Conservation (phyloP, 1,140 invertebrate species). For the Ooceraea biroi region DNA sequence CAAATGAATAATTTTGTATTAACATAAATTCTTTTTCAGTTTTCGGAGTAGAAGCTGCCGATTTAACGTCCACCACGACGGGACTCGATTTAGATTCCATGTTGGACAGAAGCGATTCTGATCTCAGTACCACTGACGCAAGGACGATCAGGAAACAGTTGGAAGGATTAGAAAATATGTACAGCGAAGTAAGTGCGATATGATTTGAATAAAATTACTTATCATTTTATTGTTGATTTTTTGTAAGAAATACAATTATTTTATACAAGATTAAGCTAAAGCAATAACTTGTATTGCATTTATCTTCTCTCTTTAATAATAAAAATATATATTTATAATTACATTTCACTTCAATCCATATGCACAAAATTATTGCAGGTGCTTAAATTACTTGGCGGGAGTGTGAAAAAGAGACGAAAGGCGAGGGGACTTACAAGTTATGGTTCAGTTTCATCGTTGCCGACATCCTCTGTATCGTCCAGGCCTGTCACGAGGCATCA, state of each 20-base stretch:
- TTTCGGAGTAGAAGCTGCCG: constrained; percentile 90
- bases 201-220: constrained; percentile 6
- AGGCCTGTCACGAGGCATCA: constrained; percentile 88
- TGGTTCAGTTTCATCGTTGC: constrained; percentile 93
- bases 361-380: constrained; percentile 86
- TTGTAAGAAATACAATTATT: not conserved
- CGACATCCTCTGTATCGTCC: constrained; percentile 92
- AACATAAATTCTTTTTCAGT: constrained; percentile 81
- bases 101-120: constrained; percentile 91
- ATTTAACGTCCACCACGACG: constrained; percentile 92
- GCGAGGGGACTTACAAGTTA: constrained; percentile 87
- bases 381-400: constrained; percentile 92
- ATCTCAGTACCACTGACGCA: constrained; percentile 92
- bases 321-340: constrained; percentile 11
- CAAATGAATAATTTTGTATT: not conserved
- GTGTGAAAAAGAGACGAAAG: constrained; percentile 88
- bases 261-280: not conserved
- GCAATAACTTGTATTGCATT: not conserved
- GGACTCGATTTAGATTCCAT: constrained; percentile 93
- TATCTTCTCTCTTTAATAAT: not conserved
- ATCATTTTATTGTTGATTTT: not conserved
- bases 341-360: constrained; percentile 36
- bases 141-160: constrained; percentile 93
- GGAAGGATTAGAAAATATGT: constrained; percentile 95
- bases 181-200: constrained; percentile 88